Percentiles rank a stretch among this genome's conserved stretches.
Conservation (phyloP, 1,140 invertebrate genomes). For the Achatina immaculata region DNA sequence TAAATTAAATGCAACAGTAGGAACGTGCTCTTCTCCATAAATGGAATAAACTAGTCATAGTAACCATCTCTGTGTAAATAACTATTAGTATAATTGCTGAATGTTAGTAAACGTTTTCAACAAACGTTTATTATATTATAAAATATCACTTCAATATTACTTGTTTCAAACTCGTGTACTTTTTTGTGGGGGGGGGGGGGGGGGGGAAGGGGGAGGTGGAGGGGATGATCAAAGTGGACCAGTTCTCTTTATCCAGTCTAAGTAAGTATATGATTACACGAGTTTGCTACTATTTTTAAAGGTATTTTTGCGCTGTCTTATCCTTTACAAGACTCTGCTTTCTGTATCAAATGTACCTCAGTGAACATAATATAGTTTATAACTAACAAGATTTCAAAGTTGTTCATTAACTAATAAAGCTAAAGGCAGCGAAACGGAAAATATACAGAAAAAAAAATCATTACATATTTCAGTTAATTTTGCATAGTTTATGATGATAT, state of each 20-base stretch:
- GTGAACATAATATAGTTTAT: not conserved
- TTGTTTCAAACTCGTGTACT: too few species aligned
- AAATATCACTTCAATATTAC: too few species aligned
- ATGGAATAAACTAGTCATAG: too few species aligned
- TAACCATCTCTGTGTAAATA: too few species aligned
- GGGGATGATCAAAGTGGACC: not conserved
- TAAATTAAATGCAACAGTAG: too few species aligned
- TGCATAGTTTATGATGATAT: too few species aligned
- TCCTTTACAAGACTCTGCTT: not conserved
- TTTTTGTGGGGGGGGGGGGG: not conserved
- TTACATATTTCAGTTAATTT: not conserved
- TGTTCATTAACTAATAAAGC: slow-evolving; percentile 35
- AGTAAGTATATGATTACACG: not conserved
- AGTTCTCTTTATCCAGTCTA: too few species aligned
- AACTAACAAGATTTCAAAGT: slow-evolving; percentile 33
- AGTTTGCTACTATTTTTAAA: not conserved
- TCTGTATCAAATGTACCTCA: not conserved
- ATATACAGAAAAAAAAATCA: not conserved
- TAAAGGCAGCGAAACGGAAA: not conserved
- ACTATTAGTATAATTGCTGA: too few species aligned
- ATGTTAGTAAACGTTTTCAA: too few species aligned
- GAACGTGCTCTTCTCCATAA: too few species aligned
- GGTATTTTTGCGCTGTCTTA: not conserved
- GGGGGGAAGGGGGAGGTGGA: not conserved
- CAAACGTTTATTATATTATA: too few species aligned